Percentiles rank a stretch among this genome's conserved stretches.
phyloP scores from a whole-genome alignment of 2,888 invertebrate species.

The Holacanthella duospinosa region DNA sequence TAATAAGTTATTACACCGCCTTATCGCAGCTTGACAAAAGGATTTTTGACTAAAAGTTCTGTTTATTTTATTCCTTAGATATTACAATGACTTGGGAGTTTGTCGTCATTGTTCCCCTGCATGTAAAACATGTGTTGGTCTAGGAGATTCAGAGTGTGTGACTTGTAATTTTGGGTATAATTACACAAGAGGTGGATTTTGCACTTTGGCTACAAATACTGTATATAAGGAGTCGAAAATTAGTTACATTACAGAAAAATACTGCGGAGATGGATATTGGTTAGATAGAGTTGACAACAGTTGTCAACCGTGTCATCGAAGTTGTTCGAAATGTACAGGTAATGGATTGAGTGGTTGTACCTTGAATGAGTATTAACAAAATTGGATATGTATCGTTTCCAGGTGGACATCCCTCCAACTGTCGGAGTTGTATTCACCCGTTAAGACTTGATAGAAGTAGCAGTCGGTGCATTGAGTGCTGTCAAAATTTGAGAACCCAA shows the following conservation, averaged over 20 bases:
- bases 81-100: conserved; percentile 72
- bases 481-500: conserved; percentile 48
- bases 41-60: too few species aligned
- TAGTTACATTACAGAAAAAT: conserved; percentile 49
- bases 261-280: conserved; percentile 78
- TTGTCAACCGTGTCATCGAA: conserved; percentile 79
- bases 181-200: conserved; percentile 64
- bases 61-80: conserved; percentile 45
- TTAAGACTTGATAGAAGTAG: conserved; percentile 58
- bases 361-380: background rate
- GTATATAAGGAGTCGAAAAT: conserved; percentile 7
- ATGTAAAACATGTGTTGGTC: conserved; percentile 75
- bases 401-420: conserved; percentile 52
- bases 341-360: conserved; percentile 28
- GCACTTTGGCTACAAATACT: conserved; percentile 40
- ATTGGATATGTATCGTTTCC: too few species aligned
- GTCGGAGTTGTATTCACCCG: conserved; percentile 55
- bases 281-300: conserved; percentile 54
- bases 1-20: too few species aligned
- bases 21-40: too few species aligned
- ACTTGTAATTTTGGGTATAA: conserved; percentile 70
- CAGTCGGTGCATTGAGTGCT: conserved; percentile 66
- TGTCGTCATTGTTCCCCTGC: conserved; percentile 75
- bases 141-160: conserved; percentile 72
- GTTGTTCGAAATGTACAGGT: conserved; percentile 79